These are phyloP conservation scores for Drosophila putrida DNA, from an alignment of 2,888 invertebrate genomes.

Conservation along the genomic window DNA sequence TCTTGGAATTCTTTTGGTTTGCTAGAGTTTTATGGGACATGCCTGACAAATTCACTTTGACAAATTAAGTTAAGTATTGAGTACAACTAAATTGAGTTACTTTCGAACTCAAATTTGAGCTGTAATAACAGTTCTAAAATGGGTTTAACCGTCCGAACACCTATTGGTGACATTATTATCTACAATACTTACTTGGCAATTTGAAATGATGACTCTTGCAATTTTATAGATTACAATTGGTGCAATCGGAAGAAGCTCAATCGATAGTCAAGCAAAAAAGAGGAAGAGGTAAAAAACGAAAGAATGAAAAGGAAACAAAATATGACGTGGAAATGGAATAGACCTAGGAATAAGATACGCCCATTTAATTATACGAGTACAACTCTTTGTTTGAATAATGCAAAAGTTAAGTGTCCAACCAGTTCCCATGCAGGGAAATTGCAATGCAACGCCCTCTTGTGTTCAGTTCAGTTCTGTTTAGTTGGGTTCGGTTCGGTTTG, in stretches of 20 bases:
- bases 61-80: no score
- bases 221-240: neutral
- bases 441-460: constrained; percentile 12
- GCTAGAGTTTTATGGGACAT: no score
- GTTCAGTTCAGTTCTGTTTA: constrained; percentile 1
- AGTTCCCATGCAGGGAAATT: constrained; percentile 6
- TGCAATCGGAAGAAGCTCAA: neutral
- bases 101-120: neutral
- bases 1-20: no score
- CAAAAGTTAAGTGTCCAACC: constrained; percentile 8
- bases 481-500: neutral
- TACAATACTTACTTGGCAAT: neutral
- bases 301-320: neutral
- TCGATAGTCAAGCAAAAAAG: constrained; percentile 1
- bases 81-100: no score
- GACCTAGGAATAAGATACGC: neutral
- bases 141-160: neutral
- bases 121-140: neutral
- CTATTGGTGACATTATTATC: constrained; percentile 2
- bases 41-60: no score
- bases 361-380: constrained; percentile 14
- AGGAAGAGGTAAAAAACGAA: neutral
- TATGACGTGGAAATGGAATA: neutral
- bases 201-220: constrained; percentile 2
- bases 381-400: constrained; percentile 11